Percentiles rank a stretch among this genome's conserved stretches.
phyloP scores from a whole-genome alignment of 1,140 invertebrate species.

The Meloidogyne floridensis region DNA sequence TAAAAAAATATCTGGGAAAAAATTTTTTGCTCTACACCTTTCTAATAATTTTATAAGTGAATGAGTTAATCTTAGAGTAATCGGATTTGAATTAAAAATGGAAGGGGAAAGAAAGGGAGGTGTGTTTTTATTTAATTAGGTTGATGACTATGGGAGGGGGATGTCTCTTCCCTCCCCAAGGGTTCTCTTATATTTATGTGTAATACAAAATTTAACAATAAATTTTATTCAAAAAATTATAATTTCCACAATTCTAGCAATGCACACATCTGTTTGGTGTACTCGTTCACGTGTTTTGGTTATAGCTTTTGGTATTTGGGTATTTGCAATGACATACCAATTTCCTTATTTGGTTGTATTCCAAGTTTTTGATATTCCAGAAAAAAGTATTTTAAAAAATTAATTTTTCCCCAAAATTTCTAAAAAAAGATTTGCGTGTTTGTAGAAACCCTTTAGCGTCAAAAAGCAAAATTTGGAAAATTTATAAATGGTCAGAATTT shows the following conservation, averaged over 20 bases:
- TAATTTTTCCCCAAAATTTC: not conserved
- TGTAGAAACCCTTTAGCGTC: constrained; percentile 23
- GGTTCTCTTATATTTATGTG: no score
- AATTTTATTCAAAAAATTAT: constrained; percentile 15
- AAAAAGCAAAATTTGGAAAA: constrained; percentile 21
- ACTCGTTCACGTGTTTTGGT: constrained; percentile 18
- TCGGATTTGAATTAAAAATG: no score
- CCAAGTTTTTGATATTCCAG: constrained; percentile 7
- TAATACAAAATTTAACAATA: not conserved
- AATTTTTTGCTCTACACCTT: no score
- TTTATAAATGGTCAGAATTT: constrained; percentile 31
- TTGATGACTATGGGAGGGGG: no score
- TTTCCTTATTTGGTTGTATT: constrained; percentile 28
- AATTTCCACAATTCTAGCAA: not conserved
- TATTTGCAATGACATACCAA: constrained; percentile 26
- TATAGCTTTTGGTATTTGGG: constrained; percentile 20
- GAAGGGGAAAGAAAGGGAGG: no score
- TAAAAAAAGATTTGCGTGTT: constrained; percentile 12
- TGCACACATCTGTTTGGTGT: constrained; percentile 26
- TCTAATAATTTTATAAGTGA: no score
- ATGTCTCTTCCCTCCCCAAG: no score
- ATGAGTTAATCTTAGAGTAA: no score
- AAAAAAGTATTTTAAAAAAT: constrained; percentile 1
- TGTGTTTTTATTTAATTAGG: no score
- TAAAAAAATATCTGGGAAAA: no score